Evolutionary conservation across 2,797 vertebrate species (phyloP), one percentile per base, ranked within the genome.

Genomic region (Rhabdomys pumilio): DNA sequence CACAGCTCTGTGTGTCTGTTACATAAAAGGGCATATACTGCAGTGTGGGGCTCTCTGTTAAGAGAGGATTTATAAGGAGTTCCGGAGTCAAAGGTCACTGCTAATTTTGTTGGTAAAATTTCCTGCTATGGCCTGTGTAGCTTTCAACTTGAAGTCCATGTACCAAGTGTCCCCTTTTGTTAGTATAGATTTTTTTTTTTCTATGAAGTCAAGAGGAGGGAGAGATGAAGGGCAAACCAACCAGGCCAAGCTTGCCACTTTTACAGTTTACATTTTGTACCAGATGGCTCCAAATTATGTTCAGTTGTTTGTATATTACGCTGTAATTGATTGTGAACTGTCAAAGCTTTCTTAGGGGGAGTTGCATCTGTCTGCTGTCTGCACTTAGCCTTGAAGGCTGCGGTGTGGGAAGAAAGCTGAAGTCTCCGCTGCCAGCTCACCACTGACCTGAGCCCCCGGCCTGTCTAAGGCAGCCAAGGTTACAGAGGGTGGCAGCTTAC

Each of bases 321-420:
- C 93, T 96, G 1, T 73, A 87, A 29, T 63, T 92, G 50, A 61
- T 65, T 59, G 57, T 90, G 86, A 83, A 82, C 82, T 79, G 57
- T 84, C 75, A 86, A 10, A 77, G 59, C 59, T 96, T 53, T 9
- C 53, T 89, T 50, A 82, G 50, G 76, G 85, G 19, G 79, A 73
- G 61, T 41, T 47, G 79, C 11, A 8, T 86, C 63, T n/a, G 12
- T 86, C 31, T 69, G 17, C 73, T 90, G 44, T 26, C 14, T 15
- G 29, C 82, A 85, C 76, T 10, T n/a, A 38, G 57, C 13, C 26
- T 57, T 12, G 50, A 57, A 55, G 41, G 61, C 83, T 79, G 9
- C 34, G 26, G 57, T 31, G 41, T 89, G 53, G 34, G 31, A 87
- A 29, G 10, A 38, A 34, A 6, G 22, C 0, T 44, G 2, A 67